These are phyloP conservation scores for Chelonus formosanus DNA, from an alignment of 2,888 invertebrate genomes.

Conservation along the genomic window DNA sequence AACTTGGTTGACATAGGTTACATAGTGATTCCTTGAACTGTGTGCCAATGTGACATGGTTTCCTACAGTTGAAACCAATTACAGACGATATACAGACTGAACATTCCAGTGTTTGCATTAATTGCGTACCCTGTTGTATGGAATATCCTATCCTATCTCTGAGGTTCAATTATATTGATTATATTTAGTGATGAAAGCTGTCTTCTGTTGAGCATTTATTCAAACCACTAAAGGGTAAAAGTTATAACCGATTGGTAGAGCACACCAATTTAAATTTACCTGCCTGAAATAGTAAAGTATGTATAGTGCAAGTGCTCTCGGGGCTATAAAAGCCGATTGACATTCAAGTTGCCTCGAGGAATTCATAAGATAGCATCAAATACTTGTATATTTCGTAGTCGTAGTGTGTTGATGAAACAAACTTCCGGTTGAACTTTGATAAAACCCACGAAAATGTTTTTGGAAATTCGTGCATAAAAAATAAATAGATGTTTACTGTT, in stretches of 20 bases:
- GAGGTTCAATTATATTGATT: conserved; percentile 1
- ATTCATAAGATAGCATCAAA: background rate
- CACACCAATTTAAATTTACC: background rate
- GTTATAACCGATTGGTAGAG: conserved; percentile 3
- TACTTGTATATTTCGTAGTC: too few relatives aligned
- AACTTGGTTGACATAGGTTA: too few relatives aligned
- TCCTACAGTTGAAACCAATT: too few relatives aligned
- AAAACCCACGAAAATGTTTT: background rate
- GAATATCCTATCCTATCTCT: background rate
- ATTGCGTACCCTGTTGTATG: background rate
- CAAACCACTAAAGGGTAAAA: background rate
- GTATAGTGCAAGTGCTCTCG: conserved; percentile 1
- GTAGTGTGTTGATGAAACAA: background rate
- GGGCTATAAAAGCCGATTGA: conserved; percentile 6
- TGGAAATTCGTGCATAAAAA: background rate
- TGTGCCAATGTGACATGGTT: too few relatives aligned
- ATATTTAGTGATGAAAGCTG: conserved; percentile 3
- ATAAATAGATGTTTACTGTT: too few relatives aligned
- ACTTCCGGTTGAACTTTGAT: conserved; percentile 1
- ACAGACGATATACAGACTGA: too few relatives aligned
- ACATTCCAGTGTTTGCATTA: background rate
- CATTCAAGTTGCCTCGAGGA: conserved; percentile 3
- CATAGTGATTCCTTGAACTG: too few relatives aligned
- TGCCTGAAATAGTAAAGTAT: background rate
- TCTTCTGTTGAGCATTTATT: background rate